Conservation (phyloP, 2,888 invertebrate species). For the Calameuta filiformis region DNA sequence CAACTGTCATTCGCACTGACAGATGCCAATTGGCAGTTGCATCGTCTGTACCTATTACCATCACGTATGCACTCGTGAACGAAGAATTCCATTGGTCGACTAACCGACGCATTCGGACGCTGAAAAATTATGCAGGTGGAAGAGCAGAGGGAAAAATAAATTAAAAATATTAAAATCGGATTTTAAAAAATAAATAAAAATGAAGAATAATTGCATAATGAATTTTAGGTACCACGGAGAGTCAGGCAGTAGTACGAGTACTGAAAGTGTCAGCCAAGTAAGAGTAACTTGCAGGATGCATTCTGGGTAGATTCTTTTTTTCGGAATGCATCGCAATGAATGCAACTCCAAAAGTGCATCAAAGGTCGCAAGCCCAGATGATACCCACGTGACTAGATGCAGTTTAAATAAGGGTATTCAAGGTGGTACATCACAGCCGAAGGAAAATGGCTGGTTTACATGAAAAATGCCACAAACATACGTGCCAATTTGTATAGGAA, state of each 20-base stretch:
- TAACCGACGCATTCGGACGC: background rate
- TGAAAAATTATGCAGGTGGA: background rate
- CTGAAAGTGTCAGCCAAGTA: background rate
- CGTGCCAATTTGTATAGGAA: background rate
- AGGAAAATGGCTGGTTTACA: background rate
- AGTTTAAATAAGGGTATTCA: background rate
- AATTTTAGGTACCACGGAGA: background rate
- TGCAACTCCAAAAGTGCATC: background rate
- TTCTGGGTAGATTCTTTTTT: background rate
- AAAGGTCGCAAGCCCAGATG: background rate
- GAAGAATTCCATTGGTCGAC: background rate
- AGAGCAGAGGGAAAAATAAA: background rate
- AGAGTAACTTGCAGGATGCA: background rate
- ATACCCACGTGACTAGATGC: background rate
- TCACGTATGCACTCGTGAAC: background rate
- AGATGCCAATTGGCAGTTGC: background rate
- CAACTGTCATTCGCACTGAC: background rate
- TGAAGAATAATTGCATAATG: background rate
- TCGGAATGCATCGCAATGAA: background rate
- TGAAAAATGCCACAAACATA: background rate
- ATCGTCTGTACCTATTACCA: background rate
- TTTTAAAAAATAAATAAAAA: background rate
- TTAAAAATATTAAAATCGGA: background rate
- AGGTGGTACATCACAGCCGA: background rate
- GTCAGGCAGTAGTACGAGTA: background rate